These are phyloP conservation scores for Mimachlamys varia DNA, from an alignment of 2,888 invertebrate genomes.

Conservation along the genomic window DNA sequence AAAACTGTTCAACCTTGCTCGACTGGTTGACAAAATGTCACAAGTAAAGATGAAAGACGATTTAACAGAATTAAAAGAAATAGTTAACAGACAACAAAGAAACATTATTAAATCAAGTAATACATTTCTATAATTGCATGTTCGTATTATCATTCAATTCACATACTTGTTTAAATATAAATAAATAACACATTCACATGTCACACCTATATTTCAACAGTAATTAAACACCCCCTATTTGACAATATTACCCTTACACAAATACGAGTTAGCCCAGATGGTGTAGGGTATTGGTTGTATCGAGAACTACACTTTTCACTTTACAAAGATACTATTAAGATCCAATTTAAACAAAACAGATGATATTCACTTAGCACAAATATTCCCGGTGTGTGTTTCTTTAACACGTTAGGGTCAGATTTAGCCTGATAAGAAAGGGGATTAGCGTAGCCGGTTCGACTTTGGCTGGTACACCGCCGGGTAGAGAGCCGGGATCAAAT, in stretches of 20 bases:
- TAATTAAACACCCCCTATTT: not conserved
- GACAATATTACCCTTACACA: not conserved
- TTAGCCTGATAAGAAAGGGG: constrained; percentile 21
- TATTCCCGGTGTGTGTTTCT: not conserved
- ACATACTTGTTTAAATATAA: constrained; percentile 3
- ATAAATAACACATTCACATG: constrained; percentile 5
- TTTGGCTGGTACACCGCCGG: not conserved
- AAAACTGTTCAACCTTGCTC: no score
- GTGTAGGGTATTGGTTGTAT: not conserved
- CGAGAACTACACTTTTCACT: not conserved
- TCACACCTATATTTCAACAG: not conserved
- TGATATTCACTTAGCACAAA: constrained; percentile 7
- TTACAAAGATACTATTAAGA: not conserved
- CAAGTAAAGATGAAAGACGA: not conserved
- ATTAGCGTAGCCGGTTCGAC: not conserved
- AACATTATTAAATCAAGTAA: not conserved
- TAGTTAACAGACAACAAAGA: not conserved
- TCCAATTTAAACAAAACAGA: not conserved
- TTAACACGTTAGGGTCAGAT: not conserved
- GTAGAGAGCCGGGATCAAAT: not conserved
- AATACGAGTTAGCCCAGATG: not conserved
- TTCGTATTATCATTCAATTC: not conserved
- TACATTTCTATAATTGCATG: constrained; percentile 11
- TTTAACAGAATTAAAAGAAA: not conserved
- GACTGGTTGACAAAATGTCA: no score